Evolutionary conservation across 2,113 vertebrate species (phyloP).

Genomic region (Morphnarchus princeps): DNA sequence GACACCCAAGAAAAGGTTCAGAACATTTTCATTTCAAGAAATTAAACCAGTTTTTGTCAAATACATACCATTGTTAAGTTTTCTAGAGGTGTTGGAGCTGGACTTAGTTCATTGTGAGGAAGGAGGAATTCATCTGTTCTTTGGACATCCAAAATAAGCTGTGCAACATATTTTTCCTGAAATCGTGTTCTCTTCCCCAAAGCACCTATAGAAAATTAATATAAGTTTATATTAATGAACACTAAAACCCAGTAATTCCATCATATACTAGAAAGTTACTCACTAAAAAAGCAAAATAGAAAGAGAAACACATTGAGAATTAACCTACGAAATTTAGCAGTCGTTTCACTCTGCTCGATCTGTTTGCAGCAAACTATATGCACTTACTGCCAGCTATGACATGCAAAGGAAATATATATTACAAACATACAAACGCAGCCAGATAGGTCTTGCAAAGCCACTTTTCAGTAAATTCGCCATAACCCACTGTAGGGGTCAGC

Average conservation of each 20-base stretch:
- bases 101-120: constrained; percentile 69
- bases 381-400: background rate
- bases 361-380: background rate
- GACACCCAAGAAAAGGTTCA: background rate
- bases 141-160: constrained; percentile 88
- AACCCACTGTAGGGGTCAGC: no score
- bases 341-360: background rate
- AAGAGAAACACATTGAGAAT: background rate
- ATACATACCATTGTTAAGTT: constrained; percentile 83
- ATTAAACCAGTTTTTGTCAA: background rate
- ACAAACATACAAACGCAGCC: background rate
- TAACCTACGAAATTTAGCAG: background rate
- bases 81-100: constrained; percentile 77
- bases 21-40: background rate
- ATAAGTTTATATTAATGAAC: background rate
- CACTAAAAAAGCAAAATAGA: background rate
- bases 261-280: background rate
- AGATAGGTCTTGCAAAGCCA: background rate
- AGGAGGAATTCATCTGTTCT: constrained; percentile 63
- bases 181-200: constrained; percentile 93
- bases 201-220: constrained; percentile 78
- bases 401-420: background rate
- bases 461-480: background rate
- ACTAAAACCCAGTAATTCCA: background rate
- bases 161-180: constrained; percentile 91